A percentile compares a stretch with the other conserved stretches of the same genome.
phyloP scores from a whole-genome alignment of 2,113 vertebrate species.

The Notothenia coriiceps region DNA sequence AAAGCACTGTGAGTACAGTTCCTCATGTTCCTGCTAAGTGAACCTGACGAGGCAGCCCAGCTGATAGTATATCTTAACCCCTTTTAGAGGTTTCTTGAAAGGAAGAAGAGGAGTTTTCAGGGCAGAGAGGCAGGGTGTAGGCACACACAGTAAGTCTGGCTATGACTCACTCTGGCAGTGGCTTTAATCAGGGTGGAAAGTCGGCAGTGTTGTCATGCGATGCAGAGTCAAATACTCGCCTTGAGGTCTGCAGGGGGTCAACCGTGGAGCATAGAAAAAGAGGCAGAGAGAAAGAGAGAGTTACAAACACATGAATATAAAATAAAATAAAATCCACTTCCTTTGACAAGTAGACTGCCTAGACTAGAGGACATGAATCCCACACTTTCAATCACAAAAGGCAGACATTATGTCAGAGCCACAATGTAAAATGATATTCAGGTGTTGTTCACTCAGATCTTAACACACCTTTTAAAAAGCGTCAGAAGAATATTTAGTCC shows the following conservation, averaged over 20 bases:
- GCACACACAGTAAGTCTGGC: constrained; percentile 49
- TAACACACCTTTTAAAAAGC: background rate
- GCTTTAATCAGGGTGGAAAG: constrained; percentile 76
- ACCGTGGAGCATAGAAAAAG: constrained; percentile 36
- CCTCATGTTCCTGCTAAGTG: constrained; percentile 56
- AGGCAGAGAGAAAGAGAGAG: constrained; percentile 1
- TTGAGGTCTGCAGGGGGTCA: constrained; percentile 68
- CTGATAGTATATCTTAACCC: constrained; percentile 58
- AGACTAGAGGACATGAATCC: constrained; percentile 46
- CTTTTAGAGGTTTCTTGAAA: constrained; percentile 68
- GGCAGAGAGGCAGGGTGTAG: constrained; percentile 58
- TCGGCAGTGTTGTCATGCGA: constrained; percentile 66
- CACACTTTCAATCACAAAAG: constrained; percentile 46
- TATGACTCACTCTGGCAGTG: constrained; percentile 75
- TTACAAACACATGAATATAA: no score
- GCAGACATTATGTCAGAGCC: constrained; percentile 35
- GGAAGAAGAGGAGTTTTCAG: constrained; percentile 35
- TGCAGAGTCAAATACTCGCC: constrained; percentile 69
- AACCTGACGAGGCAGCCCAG: constrained; percentile 60
- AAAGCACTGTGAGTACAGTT: constrained; percentile 45
- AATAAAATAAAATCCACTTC: constrained; percentile 23
- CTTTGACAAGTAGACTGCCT: constrained; percentile 45
- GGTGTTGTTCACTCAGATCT: constrained; percentile 16
- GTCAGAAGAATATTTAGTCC: background rate
- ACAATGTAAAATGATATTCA: constrained; percentile 40